Evolutionary conservation across 2,113 vertebrate species (phyloP).

Genomic region (Zingel zingel): DNA sequence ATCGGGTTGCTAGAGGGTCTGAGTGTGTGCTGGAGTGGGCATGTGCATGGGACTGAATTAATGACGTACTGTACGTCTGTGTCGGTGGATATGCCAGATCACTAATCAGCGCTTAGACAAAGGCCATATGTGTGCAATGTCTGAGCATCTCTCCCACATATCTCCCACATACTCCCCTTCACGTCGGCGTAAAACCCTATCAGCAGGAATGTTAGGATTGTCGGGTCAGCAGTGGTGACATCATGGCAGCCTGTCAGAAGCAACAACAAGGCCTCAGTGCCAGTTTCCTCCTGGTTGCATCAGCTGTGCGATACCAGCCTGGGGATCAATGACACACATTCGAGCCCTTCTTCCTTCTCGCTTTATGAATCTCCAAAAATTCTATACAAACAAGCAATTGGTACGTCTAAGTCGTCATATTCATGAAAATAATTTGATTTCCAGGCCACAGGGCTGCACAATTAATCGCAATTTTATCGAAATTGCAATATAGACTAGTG

Average conservation of each 20-base stretch:
- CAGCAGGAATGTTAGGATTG: constrained; percentile 79
- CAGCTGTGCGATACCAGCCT: constrained; percentile 60
- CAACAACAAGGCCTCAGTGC: constrained; percentile 58
- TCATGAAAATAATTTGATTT: background rate
- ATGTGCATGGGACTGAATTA: constrained; percentile 73
- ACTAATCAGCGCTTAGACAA: constrained; percentile 77
- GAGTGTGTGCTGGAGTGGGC: constrained; percentile 66
- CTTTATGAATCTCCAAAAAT: constrained; percentile 25
- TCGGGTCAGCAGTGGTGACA: constrained; percentile 79
- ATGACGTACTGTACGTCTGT: constrained; percentile 56
- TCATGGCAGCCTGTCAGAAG: constrained; percentile 69
- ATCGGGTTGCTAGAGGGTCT: constrained; percentile 43
- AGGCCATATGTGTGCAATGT: constrained; percentile 70
- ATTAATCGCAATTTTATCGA: too few species aligned
- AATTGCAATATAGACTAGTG: too few species aligned
- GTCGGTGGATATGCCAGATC: constrained; percentile 60
- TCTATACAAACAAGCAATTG: background rate
- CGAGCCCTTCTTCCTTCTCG: constrained; percentile 24
- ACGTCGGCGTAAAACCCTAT: constrained; percentile 59
- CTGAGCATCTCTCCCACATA: constrained; percentile 56
- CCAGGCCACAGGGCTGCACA: background rate
- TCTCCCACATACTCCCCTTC: constrained; percentile 45
- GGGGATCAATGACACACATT: constrained; percentile 47
- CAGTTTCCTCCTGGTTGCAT: constrained; percentile 74
- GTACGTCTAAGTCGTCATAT: constrained; percentile 1